Evolutionary conservation across 2,888 invertebrate genomes (phyloP).

Genomic region (Mimachlamys varia): DNA sequence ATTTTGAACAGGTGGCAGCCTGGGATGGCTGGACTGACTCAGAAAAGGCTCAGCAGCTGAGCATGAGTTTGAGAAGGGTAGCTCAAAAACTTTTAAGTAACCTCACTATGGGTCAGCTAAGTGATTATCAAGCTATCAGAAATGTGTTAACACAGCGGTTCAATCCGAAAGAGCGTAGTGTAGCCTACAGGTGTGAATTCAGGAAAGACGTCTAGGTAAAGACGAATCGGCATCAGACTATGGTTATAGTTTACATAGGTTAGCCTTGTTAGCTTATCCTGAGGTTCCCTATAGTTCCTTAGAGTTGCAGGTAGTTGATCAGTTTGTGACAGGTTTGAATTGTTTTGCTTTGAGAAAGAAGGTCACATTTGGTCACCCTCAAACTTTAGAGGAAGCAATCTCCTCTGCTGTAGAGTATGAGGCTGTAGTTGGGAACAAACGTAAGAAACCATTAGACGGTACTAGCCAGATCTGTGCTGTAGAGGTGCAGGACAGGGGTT

Average conservation of each 20-base stretch:
- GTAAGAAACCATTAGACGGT: not conserved
- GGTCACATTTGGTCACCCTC: conserved; percentile 37
- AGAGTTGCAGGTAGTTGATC: conserved; percentile 39
- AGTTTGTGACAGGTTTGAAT: conserved; percentile 31
- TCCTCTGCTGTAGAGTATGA: conserved; percentile 40
- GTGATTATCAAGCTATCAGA: conserved; percentile 36
- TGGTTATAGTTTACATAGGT: conserved; percentile 38
- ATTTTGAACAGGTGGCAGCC: conserved; percentile 39
- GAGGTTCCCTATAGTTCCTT: not conserved
- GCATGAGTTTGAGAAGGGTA: conserved; percentile 37
- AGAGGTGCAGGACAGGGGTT: not conserved
- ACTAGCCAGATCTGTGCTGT: not conserved
- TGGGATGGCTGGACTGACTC: conserved; percentile 40
- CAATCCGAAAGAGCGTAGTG: conserved; percentile 38
- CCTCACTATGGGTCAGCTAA: not conserved
- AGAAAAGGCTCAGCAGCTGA: conserved; percentile 42
- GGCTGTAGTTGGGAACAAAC: conserved; percentile 11
- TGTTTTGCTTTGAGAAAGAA: conserved; percentile 38
- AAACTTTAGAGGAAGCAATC: conserved; percentile 34
- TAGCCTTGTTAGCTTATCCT: conserved; percentile 39
- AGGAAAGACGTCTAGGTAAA: not conserved
- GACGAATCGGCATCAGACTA: conserved; percentile 38
- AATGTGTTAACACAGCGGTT: conserved; percentile 31
- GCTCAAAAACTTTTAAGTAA: conserved; percentile 44
- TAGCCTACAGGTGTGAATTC: conserved; percentile 43